Conservation (phyloP, 2,797 vertebrate species). For the Gephyroberyx darwinii region DNA sequence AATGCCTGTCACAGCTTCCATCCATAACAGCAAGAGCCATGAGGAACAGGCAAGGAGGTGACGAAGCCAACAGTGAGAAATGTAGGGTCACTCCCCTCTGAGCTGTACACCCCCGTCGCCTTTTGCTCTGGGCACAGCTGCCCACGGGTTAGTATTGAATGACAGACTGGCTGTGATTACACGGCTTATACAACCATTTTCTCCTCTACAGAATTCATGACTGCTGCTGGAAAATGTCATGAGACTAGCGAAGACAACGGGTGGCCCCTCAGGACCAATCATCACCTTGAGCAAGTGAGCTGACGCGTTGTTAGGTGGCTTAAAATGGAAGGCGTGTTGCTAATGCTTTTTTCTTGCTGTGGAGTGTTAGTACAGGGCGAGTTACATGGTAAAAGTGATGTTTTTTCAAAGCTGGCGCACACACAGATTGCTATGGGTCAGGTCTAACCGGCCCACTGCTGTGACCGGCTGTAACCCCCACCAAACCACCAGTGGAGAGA, state of each 20-base stretch:
- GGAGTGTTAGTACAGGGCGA: neutral
- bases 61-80: slow-evolving; percentile 5
- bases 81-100: slow-evolving; percentile 7
- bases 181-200: slow-evolving; percentile 6
- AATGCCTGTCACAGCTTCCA: slow-evolving; percentile 24
- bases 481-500: neutral
- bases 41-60: slow-evolving; percentile 10
- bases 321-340: slow-evolving; percentile 41
- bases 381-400: neutral
- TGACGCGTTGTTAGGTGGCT: slow-evolving; percentile 31
- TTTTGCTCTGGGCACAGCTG: neutral
- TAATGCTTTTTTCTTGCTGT: neutral
- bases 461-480: neutral
- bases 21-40: neutral
- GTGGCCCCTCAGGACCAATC: slow-evolving; percentile 26
- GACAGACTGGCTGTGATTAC: slow-evolving; percentile 21
- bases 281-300: slow-evolving; percentile 6
- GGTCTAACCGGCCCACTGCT: neutral
- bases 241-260: neutral
- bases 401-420: neutral
- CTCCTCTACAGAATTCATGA: neutral
- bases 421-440: neutral
- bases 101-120: neutral
- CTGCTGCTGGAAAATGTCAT: neutral
- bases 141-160: slow-evolving; percentile 28